These are phyloP conservation scores for Lasioglossum albipes DNA, from an alignment of 1,140 invertebrate species.

Conservation along the genomic window DNA sequence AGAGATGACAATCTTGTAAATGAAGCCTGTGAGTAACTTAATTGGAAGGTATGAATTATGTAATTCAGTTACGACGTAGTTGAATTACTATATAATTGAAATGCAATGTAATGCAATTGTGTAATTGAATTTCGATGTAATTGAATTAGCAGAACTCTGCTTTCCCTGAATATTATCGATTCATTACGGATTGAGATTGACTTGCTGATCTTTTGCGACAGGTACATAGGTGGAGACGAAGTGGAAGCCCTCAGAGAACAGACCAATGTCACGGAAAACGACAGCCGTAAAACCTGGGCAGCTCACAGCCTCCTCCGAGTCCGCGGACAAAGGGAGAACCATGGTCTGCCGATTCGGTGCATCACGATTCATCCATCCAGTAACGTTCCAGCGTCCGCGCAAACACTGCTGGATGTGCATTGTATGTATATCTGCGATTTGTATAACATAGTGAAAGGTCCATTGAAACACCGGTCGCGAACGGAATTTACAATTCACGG, in stretches of 20 bases:
- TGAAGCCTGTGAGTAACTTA: too few species aligned
- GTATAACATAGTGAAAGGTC: constrained; percentile 1
- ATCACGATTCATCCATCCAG: constrained; percentile 91
- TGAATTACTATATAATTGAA: too few species aligned
- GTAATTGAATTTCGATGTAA: too few species aligned
- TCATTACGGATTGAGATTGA: too few species aligned
- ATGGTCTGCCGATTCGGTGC: constrained; percentile 88
- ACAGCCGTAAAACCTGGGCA: constrained; percentile 90
- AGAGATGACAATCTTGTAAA: too few species aligned
- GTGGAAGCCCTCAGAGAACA: constrained; percentile 84
- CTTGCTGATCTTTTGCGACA: constrained; percentile 40
- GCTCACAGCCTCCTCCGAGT: constrained; percentile 90
- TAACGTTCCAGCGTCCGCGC: constrained; percentile 83
- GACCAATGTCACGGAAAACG: constrained; percentile 90
- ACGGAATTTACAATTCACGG: not conserved
- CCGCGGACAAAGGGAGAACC: constrained; percentile 87
- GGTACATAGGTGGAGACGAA: constrained; percentile 84
- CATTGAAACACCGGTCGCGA: not conserved
- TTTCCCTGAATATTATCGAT: too few species aligned
- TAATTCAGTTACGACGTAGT: too few species aligned
- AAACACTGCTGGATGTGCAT: constrained; percentile 89
- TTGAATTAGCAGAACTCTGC: too few species aligned
- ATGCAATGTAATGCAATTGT: too few species aligned
- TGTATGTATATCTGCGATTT: constrained; percentile 85
- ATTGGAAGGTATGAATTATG: too few species aligned